Conservation (phyloP, 2,113 vertebrate genomes). For the Cyanistes caeruleus region DNA sequence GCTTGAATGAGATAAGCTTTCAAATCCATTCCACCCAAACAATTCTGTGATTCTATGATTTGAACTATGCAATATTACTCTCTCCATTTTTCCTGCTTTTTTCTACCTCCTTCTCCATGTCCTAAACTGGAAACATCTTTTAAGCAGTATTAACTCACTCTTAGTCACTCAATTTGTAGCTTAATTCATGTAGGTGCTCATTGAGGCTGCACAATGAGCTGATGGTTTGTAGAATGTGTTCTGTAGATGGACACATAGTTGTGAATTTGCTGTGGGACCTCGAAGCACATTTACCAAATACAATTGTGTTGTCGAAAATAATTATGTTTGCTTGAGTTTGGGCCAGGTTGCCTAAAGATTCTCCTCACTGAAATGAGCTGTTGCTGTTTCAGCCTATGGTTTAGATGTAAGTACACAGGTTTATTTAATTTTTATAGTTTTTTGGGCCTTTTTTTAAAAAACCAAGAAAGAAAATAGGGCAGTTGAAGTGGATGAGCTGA, state of each 20-base stretch:
- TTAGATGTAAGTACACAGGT: background rate
- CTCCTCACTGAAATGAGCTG: background rate
- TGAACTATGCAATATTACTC: background rate
- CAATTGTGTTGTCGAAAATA: constrained; percentile 9
- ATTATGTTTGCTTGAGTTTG: background rate
- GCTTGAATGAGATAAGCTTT: background rate
- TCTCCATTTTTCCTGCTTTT: background rate
- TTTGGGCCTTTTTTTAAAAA: background rate
- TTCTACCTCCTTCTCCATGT: background rate
- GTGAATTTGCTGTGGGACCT: background rate
- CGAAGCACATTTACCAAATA: background rate
- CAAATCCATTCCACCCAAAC: background rate
- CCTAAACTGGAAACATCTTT: background rate
- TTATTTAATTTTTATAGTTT: background rate
- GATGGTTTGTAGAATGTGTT: background rate
- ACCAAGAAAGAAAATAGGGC: background rate
- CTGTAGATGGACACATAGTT: background rate
- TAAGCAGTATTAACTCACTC: background rate
- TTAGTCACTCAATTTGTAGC: background rate
- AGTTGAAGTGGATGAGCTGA: background rate
- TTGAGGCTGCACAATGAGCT: background rate
- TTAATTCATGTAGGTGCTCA: background rate
- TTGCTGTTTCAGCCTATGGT: background rate
- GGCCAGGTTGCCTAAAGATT: constrained; percentile 6
- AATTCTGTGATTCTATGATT: background rate